Evolutionary conservation across 2,888 invertebrate genomes (phyloP), one percentile per base, ranked within the genome.

Genomic region (Chrysolina oricalcia): DNA sequence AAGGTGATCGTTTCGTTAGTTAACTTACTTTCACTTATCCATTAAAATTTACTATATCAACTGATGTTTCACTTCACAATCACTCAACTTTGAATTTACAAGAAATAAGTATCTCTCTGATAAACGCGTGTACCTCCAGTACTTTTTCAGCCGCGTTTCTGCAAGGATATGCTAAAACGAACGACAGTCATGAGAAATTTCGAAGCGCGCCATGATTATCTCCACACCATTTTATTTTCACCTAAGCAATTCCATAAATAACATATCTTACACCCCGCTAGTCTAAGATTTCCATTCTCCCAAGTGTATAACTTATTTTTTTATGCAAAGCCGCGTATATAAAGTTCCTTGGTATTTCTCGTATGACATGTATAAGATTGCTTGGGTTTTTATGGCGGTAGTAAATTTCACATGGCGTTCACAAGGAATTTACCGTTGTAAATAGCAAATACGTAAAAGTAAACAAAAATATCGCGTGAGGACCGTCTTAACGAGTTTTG

Each of bases 331-430:
- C 50, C 50, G 10, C 19, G 19, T 17, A 50, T 50, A 50, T 0
- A 15, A 19, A 17, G 50, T n/a, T 50, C 19, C 50, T 1, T 19
- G 19, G 19, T 19, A 19, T n/a, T 4, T 50, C 19, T n/a, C 19
- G 9, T 50, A 50, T 50, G 50, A 50, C 50, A 50, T 50, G 19
- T 19, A 50, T 50, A 50, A 50, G 17, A 19, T 50, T 50, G 50
- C 19, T 10, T 19, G 9, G 50, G 46, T 50, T 50, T 50, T 50
- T 50, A 50, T 50, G 19, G 50, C 19, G 3, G 19, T 8, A 17
- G 50, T 50, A 50, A 50, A 50, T 50, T 50, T 50, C 6, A 19
- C 46, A 15, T n/a, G 15, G 46, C 19, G 19, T 19, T 50, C 50
- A 13, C 19, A 50, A 50, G 19, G 19, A 17, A 50, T 17, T 50